Conservation (phyloP, 2,888 invertebrate species). For the Rhodophaea formosa region DNA sequence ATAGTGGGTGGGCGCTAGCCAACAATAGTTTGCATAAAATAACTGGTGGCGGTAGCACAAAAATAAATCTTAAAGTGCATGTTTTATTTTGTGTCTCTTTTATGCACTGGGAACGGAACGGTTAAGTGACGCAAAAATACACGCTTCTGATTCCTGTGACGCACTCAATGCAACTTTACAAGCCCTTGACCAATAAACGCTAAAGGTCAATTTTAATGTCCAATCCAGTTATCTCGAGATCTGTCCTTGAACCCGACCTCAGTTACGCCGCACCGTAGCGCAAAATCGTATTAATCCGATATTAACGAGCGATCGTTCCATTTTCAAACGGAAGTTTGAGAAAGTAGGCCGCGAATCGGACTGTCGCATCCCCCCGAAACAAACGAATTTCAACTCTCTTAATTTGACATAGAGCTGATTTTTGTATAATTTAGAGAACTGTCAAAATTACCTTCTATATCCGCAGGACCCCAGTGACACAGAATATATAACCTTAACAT, state of each 20-base stretch:
- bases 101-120: too few species aligned
- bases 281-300: constrained; percentile 57
- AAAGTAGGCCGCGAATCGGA: constrained; percentile 51
- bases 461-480: constrained; percentile 25
- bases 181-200: too few species aligned
- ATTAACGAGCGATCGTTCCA: constrained; percentile 53
- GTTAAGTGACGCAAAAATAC: too few species aligned
- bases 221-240: constrained; percentile 9
- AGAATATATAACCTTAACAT: constrained; percentile 30
- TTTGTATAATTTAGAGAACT: neutral
- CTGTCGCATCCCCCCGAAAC: constrained; percentile 24
- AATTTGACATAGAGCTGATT: constrained; percentile 2
- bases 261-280: constrained; percentile 20
- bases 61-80: too few species aligned
- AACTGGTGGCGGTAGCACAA: too few species aligned
- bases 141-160: too few species aligned
- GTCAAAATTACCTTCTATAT: constrained; percentile 12
- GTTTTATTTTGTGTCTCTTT: too few species aligned
- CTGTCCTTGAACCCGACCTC: neutral
- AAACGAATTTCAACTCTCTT: constrained; percentile 14
- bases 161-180: too few species aligned
- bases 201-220: neutral
- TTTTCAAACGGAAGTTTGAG: constrained; percentile 52
- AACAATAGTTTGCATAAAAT: too few species aligned
- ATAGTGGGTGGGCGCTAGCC: too few species aligned